Base-by-base conservation (phyloP, 2,113 vertebrate genomes). In the Elaphurus davidianus region DNA sequence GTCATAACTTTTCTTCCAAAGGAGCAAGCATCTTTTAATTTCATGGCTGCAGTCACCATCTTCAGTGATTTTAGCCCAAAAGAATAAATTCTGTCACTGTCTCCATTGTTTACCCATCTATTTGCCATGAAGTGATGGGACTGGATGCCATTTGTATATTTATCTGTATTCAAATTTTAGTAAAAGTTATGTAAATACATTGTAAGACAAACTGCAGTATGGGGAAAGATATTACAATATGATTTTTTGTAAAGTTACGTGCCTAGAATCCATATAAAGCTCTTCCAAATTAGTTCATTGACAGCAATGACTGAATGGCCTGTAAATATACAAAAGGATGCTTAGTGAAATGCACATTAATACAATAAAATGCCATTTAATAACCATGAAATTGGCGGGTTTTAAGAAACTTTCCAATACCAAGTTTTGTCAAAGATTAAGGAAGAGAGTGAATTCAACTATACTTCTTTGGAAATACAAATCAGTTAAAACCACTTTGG, bases 341-440 rank as follows among this genome's bases (percentile, higher is more conserved):
- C 13, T 62, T 9, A 28, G 27, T 12, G 93, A 84, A 87, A 54
- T 30, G 4, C 16, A 74, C n/a, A 43, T 43, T 74, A 91, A 74
- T 82, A 83, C 43, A 57, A 1, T 27, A 33, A 81, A 2, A 15
- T 50, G 45, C 30, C 28, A 95, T 67, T 78, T 97, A 87, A 43
- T 76, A 93, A 78, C 23, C 40, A 59, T 50, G 25, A 67, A 9
- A 33, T 60, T 85, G 43, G 25, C 23, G 78, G 54, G 9, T 33
- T 30, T 40, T 43, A 19, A 94, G 94, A n/a, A 91, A 50, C n/a
- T 19, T 94, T 60, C 54, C 7, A 55, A 54, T 50, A 59, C 3
- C n/a, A 87, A n/a, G 15, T 78, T 87, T 96, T 97, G 25, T 54
- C 36, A 83, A 97, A 90, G 40, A 93, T 87, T 50, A 87, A 92